These are phyloP conservation scores for Drosophila fuyamai DNA, from an alignment of 1,140 invertebrate genomes.

Conservation along the genomic window DNA sequence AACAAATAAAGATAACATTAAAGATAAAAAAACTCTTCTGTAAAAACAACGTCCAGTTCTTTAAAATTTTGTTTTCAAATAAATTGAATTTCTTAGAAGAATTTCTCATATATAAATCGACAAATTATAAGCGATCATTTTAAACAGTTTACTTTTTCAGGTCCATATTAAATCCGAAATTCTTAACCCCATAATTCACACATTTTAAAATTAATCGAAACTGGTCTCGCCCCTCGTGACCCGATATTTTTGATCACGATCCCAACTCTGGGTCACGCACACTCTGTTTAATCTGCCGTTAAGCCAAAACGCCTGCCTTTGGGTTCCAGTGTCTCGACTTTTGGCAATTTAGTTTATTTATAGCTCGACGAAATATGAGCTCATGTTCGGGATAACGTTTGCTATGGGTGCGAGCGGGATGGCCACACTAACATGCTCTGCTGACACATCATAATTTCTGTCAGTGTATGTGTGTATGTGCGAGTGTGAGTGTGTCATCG, in stretches of 20 bases:
- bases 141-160: too few relatives aligned
- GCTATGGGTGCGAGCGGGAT: constrained; percentile 23
- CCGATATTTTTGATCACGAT: constrained; percentile 12
- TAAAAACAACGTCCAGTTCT: too few relatives aligned
- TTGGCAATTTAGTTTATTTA: constrained; percentile 80
- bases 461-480: constrained; percentile 37
- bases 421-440: constrained; percentile 53
- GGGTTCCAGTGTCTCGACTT: constrained; percentile 58
- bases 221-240: neutral
- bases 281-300: constrained; percentile 75
- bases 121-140: too few relatives aligned
- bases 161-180: too few relatives aligned
- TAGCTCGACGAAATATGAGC: constrained; percentile 75
- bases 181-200: neutral
- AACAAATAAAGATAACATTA: too few relatives aligned
- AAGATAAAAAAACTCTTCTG: too few relatives aligned
- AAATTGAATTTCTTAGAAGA: too few relatives aligned
- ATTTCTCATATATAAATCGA: too few relatives aligned
- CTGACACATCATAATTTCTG: constrained; percentile 81
- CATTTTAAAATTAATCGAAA: neutral
- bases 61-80: too few relatives aligned
- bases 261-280: constrained; percentile 31
- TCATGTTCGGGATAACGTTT: constrained; percentile 41
- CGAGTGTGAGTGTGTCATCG: constrained; percentile 36
- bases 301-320: constrained; percentile 48